phyloP scores from a whole-genome alignment of 1,140 invertebrate genomes.

The Pseudomyrmex gracilis region DNA sequence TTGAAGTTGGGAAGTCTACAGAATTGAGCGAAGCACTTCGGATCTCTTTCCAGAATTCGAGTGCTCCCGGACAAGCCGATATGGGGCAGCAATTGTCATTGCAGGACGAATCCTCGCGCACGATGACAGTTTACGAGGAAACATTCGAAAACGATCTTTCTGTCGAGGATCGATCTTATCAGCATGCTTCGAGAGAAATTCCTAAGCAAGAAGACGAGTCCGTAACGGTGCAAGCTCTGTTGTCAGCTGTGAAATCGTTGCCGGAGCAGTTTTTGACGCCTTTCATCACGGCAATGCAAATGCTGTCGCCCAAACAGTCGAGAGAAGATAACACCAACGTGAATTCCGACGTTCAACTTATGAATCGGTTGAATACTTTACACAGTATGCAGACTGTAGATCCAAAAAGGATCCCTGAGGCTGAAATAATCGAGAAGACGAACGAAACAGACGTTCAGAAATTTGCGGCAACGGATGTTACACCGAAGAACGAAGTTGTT shows the following conservation, averaged over 20 bases:
- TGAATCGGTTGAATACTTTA: constrained; percentile 39
- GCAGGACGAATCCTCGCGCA: not conserved
- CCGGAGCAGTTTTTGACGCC: constrained; percentile 81
- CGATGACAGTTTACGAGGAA: not conserved
- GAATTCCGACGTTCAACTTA: constrained; percentile 27
- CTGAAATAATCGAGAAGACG: not conserved
- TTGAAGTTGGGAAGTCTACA: constrained; percentile 42
- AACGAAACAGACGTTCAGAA: not conserved
- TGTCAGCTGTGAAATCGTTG: constrained; percentile 80
- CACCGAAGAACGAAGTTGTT: not conserved
- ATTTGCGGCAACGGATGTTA: not conserved
- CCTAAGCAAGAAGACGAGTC: constrained; percentile 35
- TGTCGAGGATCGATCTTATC: not conserved
- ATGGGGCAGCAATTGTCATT: not conserved
- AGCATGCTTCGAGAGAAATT: not conserved
- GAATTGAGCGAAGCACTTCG: constrained; percentile 16
- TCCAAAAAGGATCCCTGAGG: not conserved
- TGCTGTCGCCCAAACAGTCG: constrained; percentile 74
- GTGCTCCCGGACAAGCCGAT: not conserved
- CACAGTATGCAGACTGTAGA: not conserved
- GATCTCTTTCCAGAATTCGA: constrained; percentile 8
- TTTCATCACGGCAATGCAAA: constrained; percentile 78
- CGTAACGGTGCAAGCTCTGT: constrained; percentile 77
- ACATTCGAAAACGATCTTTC: not conserved
- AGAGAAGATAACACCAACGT: constrained; percentile 2